Percentiles rank a stretch among this genome's conserved stretches.
Evolutionary conservation across 2,797 vertebrate species (phyloP).

Genomic region (Sebastes reedi): DNA sequence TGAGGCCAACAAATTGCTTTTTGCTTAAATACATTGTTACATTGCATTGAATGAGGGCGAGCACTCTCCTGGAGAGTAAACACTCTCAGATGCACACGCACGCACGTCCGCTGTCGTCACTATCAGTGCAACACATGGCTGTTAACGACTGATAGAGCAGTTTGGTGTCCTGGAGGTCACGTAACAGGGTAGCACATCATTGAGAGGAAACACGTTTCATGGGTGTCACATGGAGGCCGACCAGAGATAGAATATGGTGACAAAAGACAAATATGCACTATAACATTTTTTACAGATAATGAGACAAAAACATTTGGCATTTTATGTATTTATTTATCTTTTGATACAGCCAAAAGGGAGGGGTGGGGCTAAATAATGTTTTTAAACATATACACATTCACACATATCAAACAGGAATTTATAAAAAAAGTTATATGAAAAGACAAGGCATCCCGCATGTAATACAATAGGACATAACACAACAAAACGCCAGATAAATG

Average conservation of each 20-base stretch:
- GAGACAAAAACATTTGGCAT: slow-evolving; percentile 10
- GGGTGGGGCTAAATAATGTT: slow-evolving; percentile 58
- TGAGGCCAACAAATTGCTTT: neutral
- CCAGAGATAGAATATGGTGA: neutral
- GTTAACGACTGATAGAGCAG: slow-evolving; percentile 76
- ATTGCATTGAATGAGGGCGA: slow-evolving; percentile 11
- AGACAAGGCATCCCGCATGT: slow-evolving; percentile 62
- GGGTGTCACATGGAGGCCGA: slow-evolving; percentile 26
- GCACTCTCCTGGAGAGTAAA: slow-evolving; percentile 51
- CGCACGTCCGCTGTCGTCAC: slow-evolving; percentile 54
- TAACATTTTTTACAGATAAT: neutral
- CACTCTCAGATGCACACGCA: slow-evolving; percentile 19
- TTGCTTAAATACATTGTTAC: slow-evolving; percentile 15
- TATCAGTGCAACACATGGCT: slow-evolving; percentile 77
- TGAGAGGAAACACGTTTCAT: slow-evolving; percentile 39
- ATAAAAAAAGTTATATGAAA: slow-evolving; percentile 70
- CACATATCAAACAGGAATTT: slow-evolving; percentile 73
- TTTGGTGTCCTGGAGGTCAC: slow-evolving; percentile 17
- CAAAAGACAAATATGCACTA: slow-evolving; percentile 12
- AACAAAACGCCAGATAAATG: slow-evolving; percentile 55
- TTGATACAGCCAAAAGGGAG: slow-evolving; percentile 77
- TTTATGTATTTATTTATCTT: slow-evolving; percentile 65
- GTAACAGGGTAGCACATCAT: slow-evolving; percentile 22
- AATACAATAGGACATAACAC: slow-evolving; percentile 51
- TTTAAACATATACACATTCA: slow-evolving; percentile 80